A percentile compares a stretch with the other conserved stretches of the same genome.
phyloP scores from a whole-genome alignment of 2,113 vertebrate species.

The Brachypodius melanocephalos region DNA sequence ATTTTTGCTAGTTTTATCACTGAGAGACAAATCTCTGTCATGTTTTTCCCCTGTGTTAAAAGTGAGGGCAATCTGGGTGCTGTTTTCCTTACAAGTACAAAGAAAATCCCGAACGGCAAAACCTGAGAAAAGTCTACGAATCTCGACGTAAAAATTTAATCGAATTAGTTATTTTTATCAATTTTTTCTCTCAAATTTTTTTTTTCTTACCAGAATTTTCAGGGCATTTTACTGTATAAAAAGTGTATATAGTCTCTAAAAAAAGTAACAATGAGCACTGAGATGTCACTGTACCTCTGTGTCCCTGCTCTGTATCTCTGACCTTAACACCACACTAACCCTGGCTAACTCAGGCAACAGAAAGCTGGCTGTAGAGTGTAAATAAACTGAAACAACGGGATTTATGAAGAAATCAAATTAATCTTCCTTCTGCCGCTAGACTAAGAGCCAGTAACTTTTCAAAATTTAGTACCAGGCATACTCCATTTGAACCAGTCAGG shows the following conservation, averaged over 20 bases:
- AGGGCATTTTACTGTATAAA: background rate
- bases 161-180: background rate
- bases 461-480: background rate
- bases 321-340: background rate
- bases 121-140: background rate
- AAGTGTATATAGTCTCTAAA: background rate
- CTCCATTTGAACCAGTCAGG: background rate
- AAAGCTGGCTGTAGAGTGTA: background rate
- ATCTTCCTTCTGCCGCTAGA: background rate
- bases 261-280: background rate
- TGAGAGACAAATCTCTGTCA: slow-evolving; percentile 4
- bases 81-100: background rate
- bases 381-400: background rate
- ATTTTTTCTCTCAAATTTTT: background rate
- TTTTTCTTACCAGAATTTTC: background rate
- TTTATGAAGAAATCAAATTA: background rate
- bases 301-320: background rate
- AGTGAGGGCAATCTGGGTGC: background rate
- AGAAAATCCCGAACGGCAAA: background rate
- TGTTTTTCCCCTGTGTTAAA: background rate
- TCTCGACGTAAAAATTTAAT: background rate
- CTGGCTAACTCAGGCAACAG: background rate
- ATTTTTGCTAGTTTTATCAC: slow-evolving; percentile 19
- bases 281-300: background rate
- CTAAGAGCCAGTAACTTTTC: background rate